Percentiles rank a stretch among this genome's conserved stretches.
Evolutionary conservation across 1,140 invertebrate species (phyloP).

Genomic region (Macrostomum lignano): DNA sequence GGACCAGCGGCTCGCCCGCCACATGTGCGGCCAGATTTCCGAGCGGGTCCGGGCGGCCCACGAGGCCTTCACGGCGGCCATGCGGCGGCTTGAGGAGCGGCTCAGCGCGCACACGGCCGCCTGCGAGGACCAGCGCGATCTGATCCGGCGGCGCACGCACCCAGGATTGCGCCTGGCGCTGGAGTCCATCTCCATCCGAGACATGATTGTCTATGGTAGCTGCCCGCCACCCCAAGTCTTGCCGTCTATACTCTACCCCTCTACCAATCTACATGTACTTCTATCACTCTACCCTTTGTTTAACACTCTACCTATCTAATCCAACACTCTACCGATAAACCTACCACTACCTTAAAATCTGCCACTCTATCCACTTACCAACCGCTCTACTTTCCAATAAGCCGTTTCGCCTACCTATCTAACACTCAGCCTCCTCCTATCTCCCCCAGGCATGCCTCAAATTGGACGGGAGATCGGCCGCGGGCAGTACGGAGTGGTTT

Average conservation of each 20-base stretch:
- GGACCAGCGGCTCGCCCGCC: conserved; percentile 39
- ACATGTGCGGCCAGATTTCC: conserved; percentile 41
- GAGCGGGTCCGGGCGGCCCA: conserved; percentile 39
- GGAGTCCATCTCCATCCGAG: conserved; percentile 52
- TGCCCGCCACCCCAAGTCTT: no score
- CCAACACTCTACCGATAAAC: no score
- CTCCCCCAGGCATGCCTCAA: conserved; percentile 31
- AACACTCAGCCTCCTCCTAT: no score
- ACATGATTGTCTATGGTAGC: conserved; percentile 41
- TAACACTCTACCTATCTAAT: no score
- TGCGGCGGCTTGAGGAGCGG: conserved; percentile 39
- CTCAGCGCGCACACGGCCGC: no score
- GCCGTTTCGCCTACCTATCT: no score
- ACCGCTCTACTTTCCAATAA: no score
- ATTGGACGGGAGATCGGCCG: conserved; percentile 51
- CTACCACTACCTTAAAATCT: no score
- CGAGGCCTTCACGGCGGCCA: conserved; percentile 37
- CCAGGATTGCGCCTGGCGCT: conserved; percentile 48
- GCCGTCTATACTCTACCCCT: no score
- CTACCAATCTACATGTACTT: no score
- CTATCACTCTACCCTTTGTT: no score
- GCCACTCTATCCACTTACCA: no score
- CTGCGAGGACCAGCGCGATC: conserved; percentile 39
- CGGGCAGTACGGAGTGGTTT: conserved; percentile 72
- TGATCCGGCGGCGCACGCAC: conserved; percentile 44